These are phyloP conservation scores for Poecile atricapillus DNA, from an alignment of 2,113 vertebrate species.

Conservation along the genomic window DNA sequence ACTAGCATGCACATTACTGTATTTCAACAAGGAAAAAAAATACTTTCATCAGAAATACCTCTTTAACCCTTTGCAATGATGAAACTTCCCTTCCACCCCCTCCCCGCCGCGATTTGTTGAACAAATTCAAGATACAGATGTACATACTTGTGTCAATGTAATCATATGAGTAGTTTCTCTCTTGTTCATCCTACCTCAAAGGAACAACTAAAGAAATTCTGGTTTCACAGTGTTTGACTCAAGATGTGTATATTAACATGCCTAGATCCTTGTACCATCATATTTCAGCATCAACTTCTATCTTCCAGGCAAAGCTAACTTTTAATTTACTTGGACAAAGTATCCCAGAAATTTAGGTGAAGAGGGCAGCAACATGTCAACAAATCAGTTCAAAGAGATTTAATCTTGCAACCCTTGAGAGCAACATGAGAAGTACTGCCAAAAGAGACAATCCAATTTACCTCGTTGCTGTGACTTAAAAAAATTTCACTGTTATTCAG, in stretches of 20 bases:
- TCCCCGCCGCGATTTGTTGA: accelerated
- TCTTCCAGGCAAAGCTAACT: neutral
- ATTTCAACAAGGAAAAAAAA: neutral
- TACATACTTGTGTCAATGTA: neutral
- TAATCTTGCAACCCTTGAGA: neutral
- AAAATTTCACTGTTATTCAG: neutral
- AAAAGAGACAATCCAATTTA: neutral
- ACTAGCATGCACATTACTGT: neutral
- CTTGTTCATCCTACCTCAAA: neutral
- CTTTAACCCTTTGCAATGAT: neutral
- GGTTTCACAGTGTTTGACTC: neutral
- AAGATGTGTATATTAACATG: neutral
- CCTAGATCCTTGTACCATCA: neutral
- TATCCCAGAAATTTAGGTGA: neutral
- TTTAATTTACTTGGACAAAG: neutral
- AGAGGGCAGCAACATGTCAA: neutral
- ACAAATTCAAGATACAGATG: neutral
- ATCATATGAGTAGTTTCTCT: neutral
- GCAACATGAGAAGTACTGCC: neutral
- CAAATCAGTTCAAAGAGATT: neutral
- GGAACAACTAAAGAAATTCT: neutral
- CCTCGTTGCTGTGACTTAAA: neutral
- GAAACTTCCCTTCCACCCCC: accelerated
- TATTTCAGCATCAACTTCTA: neutral
- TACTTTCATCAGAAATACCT: neutral